Evolutionary conservation across 2,888 invertebrate species (phyloP).

Genomic region (Pedicia rivosa): DNA sequence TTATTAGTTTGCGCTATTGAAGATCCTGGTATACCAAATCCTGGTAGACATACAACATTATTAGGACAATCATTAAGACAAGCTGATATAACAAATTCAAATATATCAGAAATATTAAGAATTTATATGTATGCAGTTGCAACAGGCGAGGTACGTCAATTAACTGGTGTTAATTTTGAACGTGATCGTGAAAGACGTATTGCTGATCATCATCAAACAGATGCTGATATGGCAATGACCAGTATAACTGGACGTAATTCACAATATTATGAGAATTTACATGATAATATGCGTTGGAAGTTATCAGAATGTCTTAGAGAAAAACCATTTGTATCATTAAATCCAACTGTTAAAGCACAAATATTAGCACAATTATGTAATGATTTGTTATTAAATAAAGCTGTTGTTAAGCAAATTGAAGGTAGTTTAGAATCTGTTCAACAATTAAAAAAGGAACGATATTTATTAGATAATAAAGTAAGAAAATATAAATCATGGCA

Average conservation of each 20-base stretch:
- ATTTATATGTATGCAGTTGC: slow-evolving; percentile 85
- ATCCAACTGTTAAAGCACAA: slow-evolving; percentile 71
- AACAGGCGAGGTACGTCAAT: slow-evolving; percentile 67
- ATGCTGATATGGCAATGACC: slow-evolving; percentile 42
- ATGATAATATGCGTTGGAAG: slow-evolving; percentile 62
- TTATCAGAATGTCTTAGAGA: slow-evolving; percentile 64
- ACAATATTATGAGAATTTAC: slow-evolving; percentile 61
- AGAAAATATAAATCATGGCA: slow-evolving; percentile 64
- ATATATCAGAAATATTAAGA: slow-evolving; percentile 79
- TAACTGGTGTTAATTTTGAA: slow-evolving; percentile 66
- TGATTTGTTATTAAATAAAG: slow-evolving; percentile 85
- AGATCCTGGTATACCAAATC: slow-evolving; percentile 84
- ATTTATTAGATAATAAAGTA: slow-evolving; percentile 83
- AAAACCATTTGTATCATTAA: slow-evolving; percentile 72
- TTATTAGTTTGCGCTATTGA: slow-evolving; percentile 83
- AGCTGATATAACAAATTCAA: slow-evolving; percentile 81
- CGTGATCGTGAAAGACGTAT: slow-evolving; percentile 63
- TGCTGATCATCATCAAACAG: slow-evolving; percentile 68
- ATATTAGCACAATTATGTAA: slow-evolving; percentile 87
- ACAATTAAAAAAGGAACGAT: slow-evolving; percentile 77
- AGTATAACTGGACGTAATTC: slow-evolving; percentile 58
- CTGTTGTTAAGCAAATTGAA: slow-evolving; percentile 80
- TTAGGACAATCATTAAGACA: slow-evolving; percentile 78
- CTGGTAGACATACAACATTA: slow-evolving; percentile 74
- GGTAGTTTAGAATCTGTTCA: slow-evolving; percentile 71